A percentile compares a stretch with the other conserved stretches of the same genome.
Conservation (phyloP, 2,888 invertebrate species). For the Oscheius sp. region DNA sequence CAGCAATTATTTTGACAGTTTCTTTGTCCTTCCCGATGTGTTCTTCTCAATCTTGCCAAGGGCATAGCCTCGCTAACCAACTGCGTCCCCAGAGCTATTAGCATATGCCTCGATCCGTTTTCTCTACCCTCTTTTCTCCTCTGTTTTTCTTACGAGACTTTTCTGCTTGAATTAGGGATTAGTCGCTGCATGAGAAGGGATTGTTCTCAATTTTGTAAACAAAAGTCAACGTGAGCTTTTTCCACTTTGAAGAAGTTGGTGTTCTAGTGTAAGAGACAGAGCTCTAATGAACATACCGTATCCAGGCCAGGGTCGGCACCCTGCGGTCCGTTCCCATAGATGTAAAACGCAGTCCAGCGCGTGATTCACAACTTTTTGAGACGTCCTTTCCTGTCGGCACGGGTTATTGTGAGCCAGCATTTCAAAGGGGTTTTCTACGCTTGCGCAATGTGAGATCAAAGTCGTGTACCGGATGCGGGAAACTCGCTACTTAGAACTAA, state of each 20-base stretch:
- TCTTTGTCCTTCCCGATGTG: neutral
- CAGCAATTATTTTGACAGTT: neutral
- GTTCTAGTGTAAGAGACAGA: too few relatives aligned
- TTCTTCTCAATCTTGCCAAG: neutral
- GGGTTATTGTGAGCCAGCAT: neutral
- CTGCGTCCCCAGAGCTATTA: neutral
- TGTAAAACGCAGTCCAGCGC: constrained; percentile 1
- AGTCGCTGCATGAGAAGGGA: neutral
- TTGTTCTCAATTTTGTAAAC: neutral
- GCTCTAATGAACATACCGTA: too few relatives aligned
- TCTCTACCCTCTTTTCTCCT: neutral
- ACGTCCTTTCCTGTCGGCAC: constrained; percentile 3
- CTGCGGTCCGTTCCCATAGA: neutral
- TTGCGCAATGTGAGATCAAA: neutral
- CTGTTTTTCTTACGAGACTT: neutral
- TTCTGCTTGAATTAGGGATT: neutral
- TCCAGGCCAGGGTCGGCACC: too few relatives aligned
- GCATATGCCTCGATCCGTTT: neutral
- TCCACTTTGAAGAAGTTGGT: too few relatives aligned
- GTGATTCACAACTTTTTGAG: constrained; percentile 22
- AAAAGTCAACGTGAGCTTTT: too few relatives aligned
- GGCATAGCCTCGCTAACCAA: neutral
- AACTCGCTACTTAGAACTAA: too few relatives aligned
- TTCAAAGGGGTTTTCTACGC: neutral
- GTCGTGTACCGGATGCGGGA: neutral